Evolutionary conservation across 1,140 invertebrate species (phyloP), one percentile per base, ranked within the genome.

Genomic region (Goniozus legneri): DNA sequence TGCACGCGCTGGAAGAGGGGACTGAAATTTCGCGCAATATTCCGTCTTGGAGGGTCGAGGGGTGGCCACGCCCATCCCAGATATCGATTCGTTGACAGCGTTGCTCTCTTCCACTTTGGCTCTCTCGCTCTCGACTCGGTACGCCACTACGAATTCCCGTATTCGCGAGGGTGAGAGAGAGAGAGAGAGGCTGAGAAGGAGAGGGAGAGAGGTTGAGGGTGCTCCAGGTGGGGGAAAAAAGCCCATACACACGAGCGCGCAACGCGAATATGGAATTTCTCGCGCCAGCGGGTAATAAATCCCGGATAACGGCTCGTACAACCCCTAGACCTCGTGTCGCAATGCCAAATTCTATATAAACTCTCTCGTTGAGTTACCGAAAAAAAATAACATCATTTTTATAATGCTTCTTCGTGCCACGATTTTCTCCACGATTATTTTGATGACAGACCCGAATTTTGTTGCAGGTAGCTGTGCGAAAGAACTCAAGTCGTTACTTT

Each of bases 31-130:
- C 41, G 24, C 37, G 41, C 39, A n/a, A n/a, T 55, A 55, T 51
- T 54, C 45, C 44, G 47, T 55, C 43, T 40, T 21, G 35, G 56
- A 59, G 53, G 57, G 60, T 56, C 53, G 53, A 56, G 53, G 47
- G 56, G n/a, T n/a, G 42, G 37, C 58, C 58, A 60, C 58, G 57
- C 58, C 58, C 57, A 60, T 60, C 53, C n/a, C 56, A 57, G 58
- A 50, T 60, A 60, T 60, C 58, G 58, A 60, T 60, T 60, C 58
- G 58, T 60, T 59, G 57, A 60, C 56, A 60, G 46, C 50, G 58
- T 60, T 50, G 56, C 49, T 60, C 53, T 59, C 55, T 7, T 4
- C 16, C 33, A n/a, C n/a, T 4, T 13, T 7, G 52, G 44, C 45
- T 60, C 39, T 38, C 44, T 18, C 35, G 34, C 53, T 27, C 24